Conservation (phyloP, 2,113 vertebrate species). For the Orthonyx spaldingii region DNA sequence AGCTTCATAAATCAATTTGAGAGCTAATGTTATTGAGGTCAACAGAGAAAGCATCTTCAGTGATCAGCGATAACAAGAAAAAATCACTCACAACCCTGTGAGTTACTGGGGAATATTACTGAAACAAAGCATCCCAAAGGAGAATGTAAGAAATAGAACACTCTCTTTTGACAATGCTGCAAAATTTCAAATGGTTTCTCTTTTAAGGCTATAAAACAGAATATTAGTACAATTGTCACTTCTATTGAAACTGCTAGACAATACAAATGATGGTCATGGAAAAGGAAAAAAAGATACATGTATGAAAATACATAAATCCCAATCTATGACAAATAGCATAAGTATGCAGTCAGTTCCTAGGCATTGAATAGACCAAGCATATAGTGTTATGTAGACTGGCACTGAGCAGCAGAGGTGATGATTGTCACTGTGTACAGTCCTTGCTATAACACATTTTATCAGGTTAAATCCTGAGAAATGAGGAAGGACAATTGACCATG, state of each 20-base stretch:
- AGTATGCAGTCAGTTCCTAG: neutral
- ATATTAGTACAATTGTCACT: neutral
- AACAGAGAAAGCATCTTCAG: neutral
- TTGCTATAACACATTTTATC: neutral
- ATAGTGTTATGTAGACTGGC: neutral
- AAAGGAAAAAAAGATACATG: neutral
- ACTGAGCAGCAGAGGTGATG: neutral
- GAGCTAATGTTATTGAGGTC: conserved; percentile 14
- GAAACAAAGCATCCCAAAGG: neutral
- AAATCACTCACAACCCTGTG: neutral
- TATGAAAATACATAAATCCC: neutral
- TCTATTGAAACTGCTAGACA: neutral
- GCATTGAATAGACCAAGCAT: neutral
- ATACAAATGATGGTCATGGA: neutral
- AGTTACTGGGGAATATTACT: neutral
- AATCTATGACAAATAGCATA: neutral
- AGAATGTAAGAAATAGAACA: neutral
- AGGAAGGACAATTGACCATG: neutral
- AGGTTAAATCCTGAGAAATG: neutral
- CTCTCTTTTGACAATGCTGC: neutral
- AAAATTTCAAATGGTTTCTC: neutral
- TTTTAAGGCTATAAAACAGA: neutral
- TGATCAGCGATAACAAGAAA: conserved; percentile 31
- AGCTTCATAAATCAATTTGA: conserved; percentile 59
- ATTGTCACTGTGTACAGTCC: neutral